Evolutionary conservation across 2,113 vertebrate genomes (phyloP), one percentile per base, ranked within the genome.

Genomic region (Peromyscus leucopus): DNA sequence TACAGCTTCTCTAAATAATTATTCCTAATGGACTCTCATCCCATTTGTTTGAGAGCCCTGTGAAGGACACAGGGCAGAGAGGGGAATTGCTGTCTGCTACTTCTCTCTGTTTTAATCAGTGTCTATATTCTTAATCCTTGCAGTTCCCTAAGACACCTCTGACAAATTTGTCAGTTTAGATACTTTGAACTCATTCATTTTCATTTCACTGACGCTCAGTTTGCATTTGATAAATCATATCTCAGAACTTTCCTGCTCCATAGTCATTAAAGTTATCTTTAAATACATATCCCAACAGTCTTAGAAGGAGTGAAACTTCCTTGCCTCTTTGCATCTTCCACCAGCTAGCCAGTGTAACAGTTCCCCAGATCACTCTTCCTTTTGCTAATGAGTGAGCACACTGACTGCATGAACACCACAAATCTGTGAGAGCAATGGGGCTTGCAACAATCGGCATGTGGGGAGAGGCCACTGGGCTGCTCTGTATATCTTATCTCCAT

Each of bases 381-480:
- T 55, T 55, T 72, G 69, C 16, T 72, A 36, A 72, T 71, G 16
- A n/a, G 69, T n/a, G 16, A 72, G 15, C 16, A n/a, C 33, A 79
- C 16, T 10, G 31, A 55, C 76, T 79, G 48, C 24, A 55, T 16
- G 19, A 33, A 48, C 48, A 51, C 16, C 31, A 1, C 17, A 19
- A 19, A 51, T 33, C 7, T 28, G 16, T 55, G 48, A 33, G 3
- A 33, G 28, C 46, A 21, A 1, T 79, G 13, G 28, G 16, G 1
- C 48, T 31, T 51, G 48, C 28, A 16, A 78, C 15, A 19, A 28
- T 79, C 48, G 10, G 46, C 15, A 19, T 33, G 15, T 31, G 46
- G 15, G 16, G 5, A 79, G 7, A 57, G 1, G 28, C 28, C 9
- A 65, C 0, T 0, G 7, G 72, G 61, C 24, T 11, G 0, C 2